phyloP scores from a whole-genome alignment of 1,140 invertebrate species.

The Drosophila sturtevanti region DNA sequence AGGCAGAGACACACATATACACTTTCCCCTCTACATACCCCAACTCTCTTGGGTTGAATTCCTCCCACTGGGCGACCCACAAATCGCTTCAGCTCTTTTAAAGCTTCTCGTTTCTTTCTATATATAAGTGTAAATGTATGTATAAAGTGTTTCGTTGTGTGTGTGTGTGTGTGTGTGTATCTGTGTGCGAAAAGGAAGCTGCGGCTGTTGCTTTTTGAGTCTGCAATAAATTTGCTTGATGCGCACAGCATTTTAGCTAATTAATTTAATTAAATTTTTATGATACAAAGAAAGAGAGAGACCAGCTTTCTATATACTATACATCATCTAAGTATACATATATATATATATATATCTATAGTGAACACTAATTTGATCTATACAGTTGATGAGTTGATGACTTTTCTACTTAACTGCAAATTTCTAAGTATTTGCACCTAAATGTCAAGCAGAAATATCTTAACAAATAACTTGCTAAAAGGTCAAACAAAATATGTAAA shows the following conservation, averaged over 20 bases:
- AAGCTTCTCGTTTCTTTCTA: conserved; percentile 38
- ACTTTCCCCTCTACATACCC: background rate
- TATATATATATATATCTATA: background rate
- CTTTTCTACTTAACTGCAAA: background rate
- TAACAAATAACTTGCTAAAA: background rate
- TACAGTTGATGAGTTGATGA: background rate
- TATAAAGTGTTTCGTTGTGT: background rate
- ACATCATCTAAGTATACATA: conserved; percentile 4
- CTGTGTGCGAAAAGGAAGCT: conserved; percentile 15
- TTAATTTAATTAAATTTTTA: conserved; percentile 69
- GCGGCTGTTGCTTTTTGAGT: conserved; percentile 50
- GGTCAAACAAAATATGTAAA: background rate
- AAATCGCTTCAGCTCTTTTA: conserved; percentile 46
- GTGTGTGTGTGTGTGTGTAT: background rate
- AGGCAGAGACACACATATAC: too few species aligned
- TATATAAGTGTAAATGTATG: background rate
- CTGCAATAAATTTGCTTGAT: conserved; percentile 49
- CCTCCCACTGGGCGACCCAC: conserved; percentile 18
- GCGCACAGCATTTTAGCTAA: conserved; percentile 55
- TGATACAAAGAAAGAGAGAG: conserved; percentile 28
- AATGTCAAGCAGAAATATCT: conserved; percentile 1
- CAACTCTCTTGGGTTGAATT: background rate
- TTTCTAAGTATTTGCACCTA: background rate
- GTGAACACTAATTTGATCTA: conserved; percentile 8
- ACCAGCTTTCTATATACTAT: conserved; percentile 1